Conservation (phyloP, 2,113 vertebrate species). For the Gnathonemus longibarbis region DNA sequence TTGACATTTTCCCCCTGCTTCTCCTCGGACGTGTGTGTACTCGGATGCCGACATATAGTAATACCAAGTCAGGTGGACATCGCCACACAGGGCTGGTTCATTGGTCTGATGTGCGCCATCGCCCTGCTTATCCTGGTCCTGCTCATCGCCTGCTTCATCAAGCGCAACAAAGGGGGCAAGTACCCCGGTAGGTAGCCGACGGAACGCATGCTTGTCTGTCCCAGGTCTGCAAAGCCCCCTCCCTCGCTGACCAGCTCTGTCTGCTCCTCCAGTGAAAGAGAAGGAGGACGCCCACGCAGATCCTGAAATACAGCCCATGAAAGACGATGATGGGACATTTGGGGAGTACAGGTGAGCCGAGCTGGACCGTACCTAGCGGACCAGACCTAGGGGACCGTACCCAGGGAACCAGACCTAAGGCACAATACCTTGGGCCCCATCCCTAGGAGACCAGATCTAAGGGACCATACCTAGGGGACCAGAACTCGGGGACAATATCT, state of each 20-base stretch:
- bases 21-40: background rate
- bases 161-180: slow-evolving; percentile 97
- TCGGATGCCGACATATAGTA: slow-evolving; percentile 50
- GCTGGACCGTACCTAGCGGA: background rate
- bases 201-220: background rate
- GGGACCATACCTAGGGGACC: background rate
- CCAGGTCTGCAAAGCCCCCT: background rate
- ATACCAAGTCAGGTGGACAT: slow-evolving; percentile 87
- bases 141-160: slow-evolving; percentile 94
- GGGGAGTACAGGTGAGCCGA: slow-evolving; percentile 90
- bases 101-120: slow-evolving; percentile 95
- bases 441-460: background rate
- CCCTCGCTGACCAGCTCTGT: background rate
- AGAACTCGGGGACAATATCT: background rate
- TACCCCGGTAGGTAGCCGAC: slow-evolving; percentile 75
- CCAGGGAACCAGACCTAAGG: background rate
- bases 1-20: background rate
- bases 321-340: slow-evolving; percentile 94
- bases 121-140: slow-evolving; percentile 93
- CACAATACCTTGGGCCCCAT: too few relatives aligned
- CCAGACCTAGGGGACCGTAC: background rate
- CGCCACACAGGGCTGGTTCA: slow-evolving; percentile 97
- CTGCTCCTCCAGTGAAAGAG: slow-evolving; percentile 77
- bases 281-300: slow-evolving; percentile 96
- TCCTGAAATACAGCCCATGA: slow-evolving; percentile 96